Conservation (phyloP, 2,797 vertebrate species). For the Cossypha polioptera region DNA sequence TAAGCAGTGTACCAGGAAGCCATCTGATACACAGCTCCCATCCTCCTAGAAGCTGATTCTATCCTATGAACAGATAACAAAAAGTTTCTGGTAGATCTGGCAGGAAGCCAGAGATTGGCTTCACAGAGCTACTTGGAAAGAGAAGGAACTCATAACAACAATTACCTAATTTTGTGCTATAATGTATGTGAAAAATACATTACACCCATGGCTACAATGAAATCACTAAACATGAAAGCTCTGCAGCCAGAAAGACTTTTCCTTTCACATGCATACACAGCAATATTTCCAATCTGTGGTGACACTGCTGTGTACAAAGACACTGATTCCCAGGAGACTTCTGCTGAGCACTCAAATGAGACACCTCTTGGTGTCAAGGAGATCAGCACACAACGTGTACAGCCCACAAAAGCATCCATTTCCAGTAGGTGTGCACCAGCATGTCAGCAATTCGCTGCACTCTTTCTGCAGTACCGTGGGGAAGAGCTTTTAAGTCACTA, state of each 20-base stretch:
- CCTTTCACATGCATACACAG: neutral
- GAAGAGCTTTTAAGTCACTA: neutral
- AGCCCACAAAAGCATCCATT: neutral
- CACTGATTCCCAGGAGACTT: neutral
- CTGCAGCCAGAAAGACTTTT: neutral
- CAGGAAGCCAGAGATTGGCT: neutral
- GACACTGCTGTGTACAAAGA: neutral
- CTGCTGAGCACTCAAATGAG: neutral
- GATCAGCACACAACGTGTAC: neutral
- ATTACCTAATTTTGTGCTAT: neutral
- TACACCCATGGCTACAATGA: neutral
- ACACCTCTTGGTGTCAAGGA: neutral
- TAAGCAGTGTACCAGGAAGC: neutral
- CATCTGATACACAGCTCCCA: neutral
- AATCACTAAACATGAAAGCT: neutral
- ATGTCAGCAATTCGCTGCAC: neutral
- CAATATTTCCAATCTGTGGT: neutral
- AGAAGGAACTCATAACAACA: neutral
- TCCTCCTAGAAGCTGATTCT: neutral
- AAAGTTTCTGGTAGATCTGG: neutral
- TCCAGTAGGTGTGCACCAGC: neutral
- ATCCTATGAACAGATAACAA: rapidly evolving
- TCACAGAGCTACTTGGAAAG: neutral
- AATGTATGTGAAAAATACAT: neutral
- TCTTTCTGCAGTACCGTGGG: neutral